phyloP scores from a whole-genome alignment of 2,888 invertebrate species.

The Psococerastis gibbosa region DNA sequence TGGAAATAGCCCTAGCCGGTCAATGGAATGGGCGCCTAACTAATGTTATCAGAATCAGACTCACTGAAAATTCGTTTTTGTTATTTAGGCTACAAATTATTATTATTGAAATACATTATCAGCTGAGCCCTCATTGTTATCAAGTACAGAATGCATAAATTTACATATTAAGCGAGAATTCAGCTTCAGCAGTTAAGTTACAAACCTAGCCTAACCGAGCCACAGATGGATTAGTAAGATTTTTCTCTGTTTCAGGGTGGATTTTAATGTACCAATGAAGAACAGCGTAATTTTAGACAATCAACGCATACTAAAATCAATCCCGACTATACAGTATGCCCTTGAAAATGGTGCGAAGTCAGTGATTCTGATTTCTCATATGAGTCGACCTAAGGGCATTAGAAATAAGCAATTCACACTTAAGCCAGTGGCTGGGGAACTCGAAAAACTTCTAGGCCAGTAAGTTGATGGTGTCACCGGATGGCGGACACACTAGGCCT shows the following conservation, averaged over 20 bases:
- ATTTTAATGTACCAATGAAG: slow-evolving; percentile 97
- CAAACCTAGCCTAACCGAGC: no score
- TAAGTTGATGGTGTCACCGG: slow-evolving; percentile 23
- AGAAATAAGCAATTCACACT: slow-evolving; percentile 75
- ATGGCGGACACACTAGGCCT: neutral
- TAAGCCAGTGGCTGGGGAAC: slow-evolving; percentile 80
- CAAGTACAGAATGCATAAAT: no score
- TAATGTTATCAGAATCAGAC: no score
- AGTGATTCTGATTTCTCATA: slow-evolving; percentile 92
- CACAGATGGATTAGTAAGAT: no score
- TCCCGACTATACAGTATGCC: slow-evolving; percentile 85
- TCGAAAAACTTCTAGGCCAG: slow-evolving; percentile 62
- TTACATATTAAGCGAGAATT: no score
- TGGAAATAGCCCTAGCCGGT: no score
- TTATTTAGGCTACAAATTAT: no score
- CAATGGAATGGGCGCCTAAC: no score
- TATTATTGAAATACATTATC: no score
- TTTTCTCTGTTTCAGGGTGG: slow-evolving; percentile 57
- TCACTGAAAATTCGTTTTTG: no score
- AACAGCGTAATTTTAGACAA: slow-evolving; percentile 94
- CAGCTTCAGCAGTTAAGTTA: no score
- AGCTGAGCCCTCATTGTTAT: no score
- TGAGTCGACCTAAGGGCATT: slow-evolving; percentile 91
- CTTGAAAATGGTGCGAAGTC: slow-evolving; percentile 85
- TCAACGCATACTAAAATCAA: slow-evolving; percentile 89